A percentile compares a stretch with the other conserved stretches of the same genome.
Evolutionary conservation across 2,888 invertebrate genomes (phyloP).

Genomic region (Sminthurinus aureus): DNA sequence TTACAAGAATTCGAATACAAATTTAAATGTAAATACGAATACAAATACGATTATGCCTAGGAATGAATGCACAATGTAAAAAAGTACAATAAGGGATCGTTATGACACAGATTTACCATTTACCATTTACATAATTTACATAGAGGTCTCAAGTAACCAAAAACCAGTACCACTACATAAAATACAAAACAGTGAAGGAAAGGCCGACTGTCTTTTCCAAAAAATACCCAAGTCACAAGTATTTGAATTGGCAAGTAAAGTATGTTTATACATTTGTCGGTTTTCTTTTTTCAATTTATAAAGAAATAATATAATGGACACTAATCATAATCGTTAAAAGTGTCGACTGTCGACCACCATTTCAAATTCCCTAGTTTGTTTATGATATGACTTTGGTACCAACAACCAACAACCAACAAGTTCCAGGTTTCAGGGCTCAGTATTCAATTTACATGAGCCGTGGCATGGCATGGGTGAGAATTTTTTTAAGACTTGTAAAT

Average conservation of each 20-base stretch:
- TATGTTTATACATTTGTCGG: too few species aligned
- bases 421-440: too few species aligned
- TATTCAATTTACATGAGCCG: not conserved
- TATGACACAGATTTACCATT: not conserved
- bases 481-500: not conserved
- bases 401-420: too few species aligned
- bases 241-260: too few species aligned
- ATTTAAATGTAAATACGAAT: not conserved
- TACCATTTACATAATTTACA: too few species aligned
- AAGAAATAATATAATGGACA: not conserved
- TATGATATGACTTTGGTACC: constrained; percentile 13
- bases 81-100: constrained; percentile 6
- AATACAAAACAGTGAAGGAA: too few species aligned
- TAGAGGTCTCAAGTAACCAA: not conserved
- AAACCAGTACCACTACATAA: too few species aligned
- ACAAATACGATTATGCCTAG: not conserved
- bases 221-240: too few species aligned
- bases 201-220: too few species aligned
- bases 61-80: not conserved
- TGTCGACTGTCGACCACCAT: not conserved
- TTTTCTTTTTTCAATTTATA: too few species aligned
- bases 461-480: not conserved
- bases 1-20: too few species aligned
- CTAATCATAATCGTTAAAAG: not conserved
- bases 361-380: constrained; percentile 14